phyloP scores from a whole-genome alignment of 2,888 invertebrate species.

The Drosophila tanythrix region DNA sequence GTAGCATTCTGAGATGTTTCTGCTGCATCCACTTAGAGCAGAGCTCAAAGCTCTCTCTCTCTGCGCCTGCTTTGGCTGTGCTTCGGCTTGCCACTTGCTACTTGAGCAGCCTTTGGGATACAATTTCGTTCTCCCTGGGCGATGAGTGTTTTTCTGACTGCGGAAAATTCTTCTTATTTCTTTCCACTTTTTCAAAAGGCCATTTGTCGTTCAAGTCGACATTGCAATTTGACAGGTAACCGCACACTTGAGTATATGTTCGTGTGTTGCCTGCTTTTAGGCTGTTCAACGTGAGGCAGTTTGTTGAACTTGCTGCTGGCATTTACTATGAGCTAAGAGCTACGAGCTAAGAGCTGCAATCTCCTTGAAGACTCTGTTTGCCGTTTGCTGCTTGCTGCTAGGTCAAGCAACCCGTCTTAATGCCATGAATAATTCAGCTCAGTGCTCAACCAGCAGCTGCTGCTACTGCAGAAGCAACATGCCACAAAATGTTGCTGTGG shows the following conservation, averaged over 20 bases:
- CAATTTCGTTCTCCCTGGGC: conserved; percentile 37
- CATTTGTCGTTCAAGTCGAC: conserved; percentile 74
- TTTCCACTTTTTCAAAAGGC: conserved; percentile 56
- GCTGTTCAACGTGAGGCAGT: conserved; percentile 72
- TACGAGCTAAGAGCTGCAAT: conserved; percentile 10
- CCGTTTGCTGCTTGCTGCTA: conserved; percentile 17
- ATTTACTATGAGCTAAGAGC: conserved; percentile 16
- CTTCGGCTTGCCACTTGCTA: background rate
- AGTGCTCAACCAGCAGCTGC: conserved; percentile 19
- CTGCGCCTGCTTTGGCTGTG: conserved; percentile 6
- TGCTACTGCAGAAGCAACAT: conserved; percentile 17
- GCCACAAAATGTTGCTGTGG: conserved; percentile 52
- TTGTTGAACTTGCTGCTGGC: conserved; percentile 67
- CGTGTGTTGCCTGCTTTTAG: conserved; percentile 72
- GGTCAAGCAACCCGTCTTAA: conserved; percentile 67
- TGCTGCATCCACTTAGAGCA: conserved; percentile 40
- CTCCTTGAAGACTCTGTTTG: conserved; percentile 46
- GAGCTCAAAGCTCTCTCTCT: conserved; percentile 4
- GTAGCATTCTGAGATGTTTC: conserved; percentile 9
- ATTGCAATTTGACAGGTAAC: conserved; percentile 75
- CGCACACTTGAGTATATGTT: conserved; percentile 63
- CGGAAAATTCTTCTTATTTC: conserved; percentile 40
- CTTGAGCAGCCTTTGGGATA: conserved; percentile 32
- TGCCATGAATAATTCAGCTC: conserved; percentile 74
- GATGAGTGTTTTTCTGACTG: conserved; percentile 41